Evolutionary conservation across 2,888 invertebrate species (phyloP).

Genomic region (Dastarcus helophoroides): DNA sequence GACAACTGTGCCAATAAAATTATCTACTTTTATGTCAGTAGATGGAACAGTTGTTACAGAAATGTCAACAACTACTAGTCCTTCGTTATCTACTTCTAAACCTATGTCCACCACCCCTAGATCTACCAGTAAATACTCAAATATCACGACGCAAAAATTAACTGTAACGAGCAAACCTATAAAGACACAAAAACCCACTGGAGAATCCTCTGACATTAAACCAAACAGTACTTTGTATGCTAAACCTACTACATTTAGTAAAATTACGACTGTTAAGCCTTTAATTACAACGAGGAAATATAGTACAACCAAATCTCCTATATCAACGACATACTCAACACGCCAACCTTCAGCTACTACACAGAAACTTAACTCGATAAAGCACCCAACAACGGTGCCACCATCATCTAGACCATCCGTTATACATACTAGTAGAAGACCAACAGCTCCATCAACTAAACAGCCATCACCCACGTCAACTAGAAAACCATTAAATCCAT

Average conservation of each 20-base stretch:
- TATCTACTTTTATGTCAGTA: conserved; percentile 9
- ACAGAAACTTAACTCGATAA: conserved; percentile 21
- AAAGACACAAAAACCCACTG: conserved; percentile 5
- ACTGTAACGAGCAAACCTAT: too few relatives aligned
- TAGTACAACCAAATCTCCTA: conserved; percentile 14
- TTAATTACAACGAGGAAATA: conserved; percentile 16
- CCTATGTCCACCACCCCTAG: conserved; percentile 9
- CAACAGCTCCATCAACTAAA: conserved; percentile 23
- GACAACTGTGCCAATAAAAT: conserved; percentile 12
- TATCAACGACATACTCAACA: conserved; percentile 17
- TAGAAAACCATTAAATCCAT: conserved; percentile 9
- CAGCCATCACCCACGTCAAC: conserved; percentile 15
- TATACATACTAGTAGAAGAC: conserved; percentile 19
- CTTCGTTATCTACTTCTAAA: conserved; percentile 13
- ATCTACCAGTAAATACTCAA: background rate
- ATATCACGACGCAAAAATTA: too few relatives aligned
- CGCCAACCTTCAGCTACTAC: conserved; percentile 25
- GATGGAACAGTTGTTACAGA: conserved; percentile 5
- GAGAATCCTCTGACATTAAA: background rate
- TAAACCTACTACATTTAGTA: conserved; percentile 9
- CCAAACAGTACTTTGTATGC: background rate
- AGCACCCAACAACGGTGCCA: conserved; percentile 13
- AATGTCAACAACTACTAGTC: conserved; percentile 8
- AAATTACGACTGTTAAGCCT: background rate
- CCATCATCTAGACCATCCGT: conserved; percentile 20